phyloP scores from a whole-genome alignment of 2,797 vertebrate species.

The Acrossocheilus wenchowensis region DNA sequence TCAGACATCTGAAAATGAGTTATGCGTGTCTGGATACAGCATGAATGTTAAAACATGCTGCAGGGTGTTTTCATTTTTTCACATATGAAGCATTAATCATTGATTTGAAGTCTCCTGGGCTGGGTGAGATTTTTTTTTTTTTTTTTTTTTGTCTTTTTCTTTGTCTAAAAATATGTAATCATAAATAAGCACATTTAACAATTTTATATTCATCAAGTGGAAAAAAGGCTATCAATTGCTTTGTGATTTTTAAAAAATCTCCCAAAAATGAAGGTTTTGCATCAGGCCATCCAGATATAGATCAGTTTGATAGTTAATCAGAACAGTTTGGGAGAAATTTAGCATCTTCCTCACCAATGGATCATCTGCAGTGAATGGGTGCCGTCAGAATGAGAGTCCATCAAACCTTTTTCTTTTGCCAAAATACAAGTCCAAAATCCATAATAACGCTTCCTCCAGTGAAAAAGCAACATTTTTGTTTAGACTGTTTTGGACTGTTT shows the following conservation, averaged over 20 bases:
- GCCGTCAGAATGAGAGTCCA: not conserved
- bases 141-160: not conserved
- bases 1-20: conserved; percentile 30
- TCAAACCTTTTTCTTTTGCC: not conserved
- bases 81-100: conserved; percentile 6
- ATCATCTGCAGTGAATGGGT: not conserved
- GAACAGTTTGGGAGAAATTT: not conserved
- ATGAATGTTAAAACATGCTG: conserved; percentile 25
- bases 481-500: not conserved
- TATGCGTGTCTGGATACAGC: conserved; percentile 25
- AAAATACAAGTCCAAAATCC: not conserved
- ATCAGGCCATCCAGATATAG: not conserved
- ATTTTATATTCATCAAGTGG: not conserved
- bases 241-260: not conserved
- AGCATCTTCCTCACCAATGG: not conserved
- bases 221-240: not conserved
- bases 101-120: not conserved
- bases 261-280: not conserved
- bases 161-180: not conserved
- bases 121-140: not conserved
- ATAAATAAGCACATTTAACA: not conserved
- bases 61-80: conserved; percentile 18
- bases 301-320: not conserved
- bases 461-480: not conserved
- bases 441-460: not conserved